phyloP scores from a whole-genome alignment of 2,888 invertebrate species.

The Cyclophora punctaria region DNA sequence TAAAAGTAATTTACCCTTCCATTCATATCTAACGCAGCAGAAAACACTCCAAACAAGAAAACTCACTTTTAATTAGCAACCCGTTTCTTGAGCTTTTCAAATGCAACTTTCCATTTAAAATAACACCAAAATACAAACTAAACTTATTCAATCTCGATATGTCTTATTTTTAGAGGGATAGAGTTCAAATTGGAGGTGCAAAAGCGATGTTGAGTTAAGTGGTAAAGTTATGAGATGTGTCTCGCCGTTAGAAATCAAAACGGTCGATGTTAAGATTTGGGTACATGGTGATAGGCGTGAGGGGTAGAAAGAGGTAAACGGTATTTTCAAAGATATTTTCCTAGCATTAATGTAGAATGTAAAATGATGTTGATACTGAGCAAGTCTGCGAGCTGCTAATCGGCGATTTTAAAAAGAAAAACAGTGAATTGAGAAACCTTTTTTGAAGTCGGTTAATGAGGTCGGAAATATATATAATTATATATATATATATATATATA shows the following conservation, averaged over 20 bases:
- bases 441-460: too few species aligned
- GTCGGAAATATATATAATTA: too few species aligned
- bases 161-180: constrained; percentile 14
- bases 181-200: constrained; percentile 17
- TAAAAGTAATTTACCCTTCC: neutral
- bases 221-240: constrained; percentile 57
- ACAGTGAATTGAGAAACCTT: too few species aligned
- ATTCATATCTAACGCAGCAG: constrained; percentile 9
- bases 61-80: constrained; percentile 40
- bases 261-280: constrained; percentile 37
- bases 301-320: too few species aligned
- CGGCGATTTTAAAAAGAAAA: too few species aligned
- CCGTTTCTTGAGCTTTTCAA: constrained; percentile 31
- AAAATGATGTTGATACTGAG: too few species aligned
- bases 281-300: constrained; percentile 16
- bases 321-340: too few species aligned
- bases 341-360: too few species aligned
- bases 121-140: constrained; percentile 21
- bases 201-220: constrained; percentile 17
- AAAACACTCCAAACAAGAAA: constrained; percentile 15
- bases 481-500: too few species aligned
- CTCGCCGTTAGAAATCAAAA: constrained; percentile 68
- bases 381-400: too few species aligned
- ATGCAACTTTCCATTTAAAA: constrained; percentile 45
- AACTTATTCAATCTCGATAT: too few species aligned